A percentile compares a stretch with the other conserved stretches of the same genome.
These are phyloP conservation scores for Sarcophaga carnaria DNA, from an alignment of 2,888 invertebrate genomes.

Conservation along the genomic window DNA sequence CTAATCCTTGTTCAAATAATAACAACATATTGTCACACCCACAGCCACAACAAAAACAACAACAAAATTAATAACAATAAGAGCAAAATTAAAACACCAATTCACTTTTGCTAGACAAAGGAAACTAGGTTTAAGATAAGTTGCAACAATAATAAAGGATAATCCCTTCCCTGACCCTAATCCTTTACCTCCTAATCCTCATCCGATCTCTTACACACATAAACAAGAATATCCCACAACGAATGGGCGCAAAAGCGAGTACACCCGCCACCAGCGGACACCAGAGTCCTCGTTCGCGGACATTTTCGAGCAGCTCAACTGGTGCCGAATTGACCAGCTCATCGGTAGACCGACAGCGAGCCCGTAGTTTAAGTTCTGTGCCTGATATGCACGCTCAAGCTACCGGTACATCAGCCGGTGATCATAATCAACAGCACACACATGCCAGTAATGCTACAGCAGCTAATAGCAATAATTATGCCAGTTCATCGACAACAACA, in stretches of 20 bases:
- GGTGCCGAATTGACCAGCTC: conserved; percentile 81
- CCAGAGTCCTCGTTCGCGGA: conserved; percentile 88
- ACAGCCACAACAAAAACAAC: conserved; percentile 38
- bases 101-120: conserved; percentile 23
- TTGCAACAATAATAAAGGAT: background rate
- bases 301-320: conserved; percentile 88
- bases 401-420: conserved; percentile 55
- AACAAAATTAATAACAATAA: conserved; percentile 33
- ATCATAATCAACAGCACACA: conserved; percentile 73
- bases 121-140: conserved; percentile 15
- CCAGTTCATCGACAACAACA: conserved; percentile 67
- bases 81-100: conserved; percentile 26
- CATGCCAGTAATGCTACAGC: conserved; percentile 69
- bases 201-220: background rate
- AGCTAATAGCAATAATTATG: conserved; percentile 76
- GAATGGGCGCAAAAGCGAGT: conserved; percentile 93
- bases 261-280: conserved; percentile 87
- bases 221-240: conserved; percentile 56
- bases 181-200: background rate
- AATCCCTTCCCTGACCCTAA: conserved; percentile 17
- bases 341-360: conserved; percentile 89
- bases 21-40: conserved; percentile 11
- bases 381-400: conserved; percentile 85
- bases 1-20: conserved; percentile 45
- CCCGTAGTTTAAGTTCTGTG: conserved; percentile 91